phyloP scores from a whole-genome alignment of 2,113 vertebrate genomes.

The Tychaedon coryphoeus region DNA sequence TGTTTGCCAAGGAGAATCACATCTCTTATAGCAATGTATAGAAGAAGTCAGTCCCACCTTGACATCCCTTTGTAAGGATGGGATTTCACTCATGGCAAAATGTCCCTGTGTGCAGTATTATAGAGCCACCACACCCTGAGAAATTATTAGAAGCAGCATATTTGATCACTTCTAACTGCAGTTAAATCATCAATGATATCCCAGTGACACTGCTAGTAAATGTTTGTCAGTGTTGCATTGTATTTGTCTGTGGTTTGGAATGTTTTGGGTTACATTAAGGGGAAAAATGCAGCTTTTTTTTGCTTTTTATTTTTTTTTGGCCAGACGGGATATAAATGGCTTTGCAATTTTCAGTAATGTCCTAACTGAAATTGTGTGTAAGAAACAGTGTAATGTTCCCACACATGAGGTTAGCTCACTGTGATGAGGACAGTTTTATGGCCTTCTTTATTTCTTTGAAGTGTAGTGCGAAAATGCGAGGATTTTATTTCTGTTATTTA shows the following conservation, averaged over 20 bases:
- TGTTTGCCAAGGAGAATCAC: background rate
- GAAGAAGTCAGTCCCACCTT: background rate
- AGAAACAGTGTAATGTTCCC: background rate
- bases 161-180: background rate
- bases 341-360: background rate
- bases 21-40: background rate
- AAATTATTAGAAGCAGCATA: background rate
- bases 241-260: background rate
- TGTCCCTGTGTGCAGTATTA: background rate
- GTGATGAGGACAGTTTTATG: slow-evolving; percentile 26
- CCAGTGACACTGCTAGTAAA: background rate
- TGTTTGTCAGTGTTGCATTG: background rate
- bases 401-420: slow-evolving; percentile 5
- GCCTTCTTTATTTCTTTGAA: slow-evolving; percentile 8
- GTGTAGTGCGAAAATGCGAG: background rate
- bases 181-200: background rate
- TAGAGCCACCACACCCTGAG: background rate
- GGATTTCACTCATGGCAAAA: background rate
- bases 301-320: background rate
- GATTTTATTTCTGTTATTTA: slow-evolving; percentile 26
- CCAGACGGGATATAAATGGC: slow-evolving; percentile 21
- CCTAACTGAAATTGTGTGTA: background rate
- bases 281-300: background rate
- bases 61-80: background rate
- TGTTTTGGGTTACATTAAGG: background rate